Conservation (phyloP, 1,140 invertebrate species). For the Heterodera carotae region DNA sequence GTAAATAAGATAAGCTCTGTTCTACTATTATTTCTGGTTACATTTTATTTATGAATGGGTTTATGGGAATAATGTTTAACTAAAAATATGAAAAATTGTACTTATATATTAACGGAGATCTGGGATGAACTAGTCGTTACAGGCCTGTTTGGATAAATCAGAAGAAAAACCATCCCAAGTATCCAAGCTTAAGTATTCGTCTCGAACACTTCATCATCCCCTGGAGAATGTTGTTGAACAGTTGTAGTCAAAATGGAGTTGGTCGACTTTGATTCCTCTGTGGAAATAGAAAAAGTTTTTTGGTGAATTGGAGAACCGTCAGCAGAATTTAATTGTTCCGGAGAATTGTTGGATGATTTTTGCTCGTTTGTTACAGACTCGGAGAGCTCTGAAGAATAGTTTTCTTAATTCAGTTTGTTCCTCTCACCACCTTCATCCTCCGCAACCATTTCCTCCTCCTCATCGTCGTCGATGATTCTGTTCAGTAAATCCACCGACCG, state of each 20-base stretch:
- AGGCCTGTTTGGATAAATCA: no score
- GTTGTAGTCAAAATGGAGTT: not conserved
- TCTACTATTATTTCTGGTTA: no score
- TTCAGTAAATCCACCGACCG: conserved; percentile 23
- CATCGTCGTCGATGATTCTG: conserved; percentile 24
- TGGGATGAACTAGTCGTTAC: no score
- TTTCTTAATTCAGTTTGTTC: not conserved
- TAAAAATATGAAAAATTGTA: no score
- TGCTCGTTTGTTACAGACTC: not conserved
- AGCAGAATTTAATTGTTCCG: not conserved
- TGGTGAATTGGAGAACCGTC: not conserved
- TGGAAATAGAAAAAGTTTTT: not conserved
- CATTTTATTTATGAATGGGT: no score
- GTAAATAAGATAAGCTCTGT: no score
- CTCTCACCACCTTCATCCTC: conserved; percentile 6
- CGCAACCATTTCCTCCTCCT: conserved; percentile 1
- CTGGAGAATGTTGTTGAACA: not conserved
- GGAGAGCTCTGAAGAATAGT: not conserved
- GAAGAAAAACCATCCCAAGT: no score
- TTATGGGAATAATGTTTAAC: no score
- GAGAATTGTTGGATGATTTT: not conserved
- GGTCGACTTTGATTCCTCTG: not conserved
- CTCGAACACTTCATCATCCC: not conserved
- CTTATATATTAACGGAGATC: no score
- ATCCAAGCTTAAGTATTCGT: not conserved